These are phyloP conservation scores for Orthosia gothica DNA, from an alignment of 2,888 invertebrate species.

Conservation along the genomic window DNA sequence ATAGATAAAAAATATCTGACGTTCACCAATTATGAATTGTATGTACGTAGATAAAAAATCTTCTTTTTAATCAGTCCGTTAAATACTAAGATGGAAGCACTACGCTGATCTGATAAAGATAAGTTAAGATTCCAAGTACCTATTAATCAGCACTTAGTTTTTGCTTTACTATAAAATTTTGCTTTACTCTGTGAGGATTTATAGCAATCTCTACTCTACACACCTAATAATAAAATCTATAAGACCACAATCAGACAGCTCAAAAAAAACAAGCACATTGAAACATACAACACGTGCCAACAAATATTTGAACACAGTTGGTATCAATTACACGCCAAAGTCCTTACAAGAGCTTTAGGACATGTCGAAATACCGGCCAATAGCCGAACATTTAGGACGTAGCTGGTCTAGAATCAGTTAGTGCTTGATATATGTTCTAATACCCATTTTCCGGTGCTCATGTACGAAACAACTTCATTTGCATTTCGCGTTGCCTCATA, in stretches of 20 bases:
- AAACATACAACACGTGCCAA: conserved; percentile 13
- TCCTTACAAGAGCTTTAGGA: conserved; percentile 37
- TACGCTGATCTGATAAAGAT: too few relatives aligned
- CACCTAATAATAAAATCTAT: too few relatives aligned
- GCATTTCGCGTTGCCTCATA: conserved; percentile 39
- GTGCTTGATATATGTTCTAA: conserved; percentile 35
- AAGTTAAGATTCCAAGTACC: too few relatives aligned
- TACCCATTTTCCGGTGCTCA: conserved; percentile 50
- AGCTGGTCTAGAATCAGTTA: conserved; percentile 31
- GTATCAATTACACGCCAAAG: conserved; percentile 36
- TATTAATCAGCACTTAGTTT: too few relatives aligned
- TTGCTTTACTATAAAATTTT: too few relatives aligned
- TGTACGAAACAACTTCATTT: conserved; percentile 36
- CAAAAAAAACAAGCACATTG: conserved; percentile 11
- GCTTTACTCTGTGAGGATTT: too few relatives aligned
- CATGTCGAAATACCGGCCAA: conserved; percentile 36
- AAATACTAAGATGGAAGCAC: too few relatives aligned
- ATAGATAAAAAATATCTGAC: too few relatives aligned
- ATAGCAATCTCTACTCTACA: too few relatives aligned
- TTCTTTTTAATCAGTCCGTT: too few relatives aligned
- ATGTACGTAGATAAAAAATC: too few relatives aligned
- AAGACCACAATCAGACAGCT: neutral
- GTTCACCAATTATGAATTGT: too few relatives aligned
- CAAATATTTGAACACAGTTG: conserved; percentile 21
- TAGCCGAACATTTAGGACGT: conserved; percentile 29